A percentile compares a stretch with the other conserved stretches of the same genome.
These are phyloP conservation scores for Pelosia muscerda DNA, from an alignment of 2,888 invertebrate genomes.

Conservation along the genomic window DNA sequence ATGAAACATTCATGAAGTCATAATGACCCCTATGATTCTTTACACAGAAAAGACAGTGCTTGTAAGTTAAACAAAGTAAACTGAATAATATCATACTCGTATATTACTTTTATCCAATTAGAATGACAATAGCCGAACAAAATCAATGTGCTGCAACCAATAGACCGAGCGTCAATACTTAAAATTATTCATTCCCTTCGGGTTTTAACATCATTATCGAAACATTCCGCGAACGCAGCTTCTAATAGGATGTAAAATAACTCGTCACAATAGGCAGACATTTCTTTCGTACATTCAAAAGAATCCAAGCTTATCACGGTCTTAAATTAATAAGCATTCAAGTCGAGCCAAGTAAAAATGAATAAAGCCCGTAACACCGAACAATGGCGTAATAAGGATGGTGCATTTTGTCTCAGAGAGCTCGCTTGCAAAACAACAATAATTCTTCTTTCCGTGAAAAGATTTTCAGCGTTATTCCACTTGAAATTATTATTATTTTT, in stretches of 20 bases:
- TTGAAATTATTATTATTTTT: constrained; percentile 86
- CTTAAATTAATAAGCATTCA: constrained; percentile 87
- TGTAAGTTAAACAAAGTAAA: no score
- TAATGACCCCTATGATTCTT: no score
- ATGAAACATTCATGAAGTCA: not conserved
- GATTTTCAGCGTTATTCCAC: constrained; percentile 87
- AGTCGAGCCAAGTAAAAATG: constrained; percentile 87
- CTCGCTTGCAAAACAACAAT: constrained; percentile 87
- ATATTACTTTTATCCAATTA: not conserved
- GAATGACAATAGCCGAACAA: not conserved
- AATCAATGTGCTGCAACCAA: not conserved
- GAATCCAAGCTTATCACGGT: constrained; percentile 85
- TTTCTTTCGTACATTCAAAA: constrained; percentile 83
- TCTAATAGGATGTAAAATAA: constrained; percentile 81
- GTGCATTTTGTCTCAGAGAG: constrained; percentile 86
- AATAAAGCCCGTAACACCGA: constrained; percentile 86
- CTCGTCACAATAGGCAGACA: constrained; percentile 82
- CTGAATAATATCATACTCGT: no score
- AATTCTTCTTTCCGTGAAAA: constrained; percentile 86
- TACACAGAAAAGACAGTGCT: no score
- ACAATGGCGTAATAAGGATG: constrained; percentile 86
- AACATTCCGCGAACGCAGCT: constrained; percentile 51
- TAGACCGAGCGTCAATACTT: not conserved
- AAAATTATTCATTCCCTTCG: constrained; percentile 25
- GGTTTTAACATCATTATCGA: constrained; percentile 52